Conservation (phyloP, 2,113 vertebrate genomes). For the Dinomys branickii region DNA sequence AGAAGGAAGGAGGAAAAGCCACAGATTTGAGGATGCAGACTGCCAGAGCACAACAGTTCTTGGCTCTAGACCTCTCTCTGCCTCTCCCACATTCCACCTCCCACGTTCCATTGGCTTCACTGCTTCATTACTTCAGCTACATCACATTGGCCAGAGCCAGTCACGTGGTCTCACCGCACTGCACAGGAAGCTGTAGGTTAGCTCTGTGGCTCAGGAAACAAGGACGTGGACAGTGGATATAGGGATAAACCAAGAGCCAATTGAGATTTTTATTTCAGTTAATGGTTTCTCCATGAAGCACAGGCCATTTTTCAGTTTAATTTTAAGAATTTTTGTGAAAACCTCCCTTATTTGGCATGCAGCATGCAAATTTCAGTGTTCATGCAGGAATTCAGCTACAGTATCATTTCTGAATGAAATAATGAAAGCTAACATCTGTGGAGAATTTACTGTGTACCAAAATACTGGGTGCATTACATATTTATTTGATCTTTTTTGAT, state of each 20-base stretch:
- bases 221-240: not conserved
- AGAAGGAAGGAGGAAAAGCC: not conserved
- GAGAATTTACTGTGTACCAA: not conserved
- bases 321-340: not conserved
- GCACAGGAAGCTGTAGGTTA: not conserved
- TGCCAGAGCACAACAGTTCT: not conserved
- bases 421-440: not conserved
- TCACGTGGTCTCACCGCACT: not conserved
- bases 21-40: not conserved
- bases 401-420: constrained; percentile 9
- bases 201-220: not conserved
- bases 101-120: not conserved
- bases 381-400: not conserved
- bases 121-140: not conserved
- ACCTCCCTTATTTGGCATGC: not conserved
- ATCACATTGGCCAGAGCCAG: not conserved
- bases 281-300: not conserved
- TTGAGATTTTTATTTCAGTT: not conserved
- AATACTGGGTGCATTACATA: not conserved
- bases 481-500: constrained; percentile 21
- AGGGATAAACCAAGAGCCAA: not conserved
- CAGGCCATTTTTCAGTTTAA: not conserved
- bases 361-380: not conserved
- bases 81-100: not conserved
- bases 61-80: not conserved